Conservation (phyloP, 2,888 invertebrate genomes). For the Auanema sp. region DNA sequence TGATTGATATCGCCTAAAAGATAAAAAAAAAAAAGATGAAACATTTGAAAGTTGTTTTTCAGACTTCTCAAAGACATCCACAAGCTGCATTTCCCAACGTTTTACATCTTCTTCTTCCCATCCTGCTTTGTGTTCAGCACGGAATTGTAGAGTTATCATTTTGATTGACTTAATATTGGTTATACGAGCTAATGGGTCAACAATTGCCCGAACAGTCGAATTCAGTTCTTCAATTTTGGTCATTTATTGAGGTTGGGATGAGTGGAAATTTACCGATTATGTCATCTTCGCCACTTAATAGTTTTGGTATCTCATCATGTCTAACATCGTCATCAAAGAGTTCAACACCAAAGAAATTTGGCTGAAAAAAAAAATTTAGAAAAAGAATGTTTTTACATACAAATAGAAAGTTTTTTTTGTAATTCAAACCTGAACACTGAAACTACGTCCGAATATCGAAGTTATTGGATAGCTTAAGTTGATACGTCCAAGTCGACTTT, state of each 20-base stretch:
- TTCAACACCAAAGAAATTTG: conserved; percentile 57
- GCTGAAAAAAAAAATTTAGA: too few relatives aligned
- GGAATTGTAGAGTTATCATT: conserved; percentile 52
- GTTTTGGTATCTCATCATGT: conserved; percentile 28
- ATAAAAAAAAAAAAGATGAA: not conserved
- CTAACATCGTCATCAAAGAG: conserved; percentile 28
- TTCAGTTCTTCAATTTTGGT: conserved; percentile 2
- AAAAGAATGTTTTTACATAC: not conserved
- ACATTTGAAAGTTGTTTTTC: conserved; percentile 1
- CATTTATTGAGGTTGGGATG: not conserved
- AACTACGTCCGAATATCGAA: conserved; percentile 50
- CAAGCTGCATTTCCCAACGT: conserved; percentile 54
- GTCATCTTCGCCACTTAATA: conserved; percentile 27
- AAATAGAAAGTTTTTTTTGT: too few relatives aligned
- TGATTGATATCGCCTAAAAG: conserved; percentile 45
- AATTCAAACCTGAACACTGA: conserved; percentile 24
- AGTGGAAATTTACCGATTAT: conserved; percentile 6
- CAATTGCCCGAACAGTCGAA: not conserved
- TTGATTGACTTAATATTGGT: conserved; percentile 55
- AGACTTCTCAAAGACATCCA: conserved; percentile 50
- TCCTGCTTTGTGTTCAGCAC: conserved; percentile 53
- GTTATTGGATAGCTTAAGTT: conserved; percentile 55
- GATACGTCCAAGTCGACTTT: conserved; percentile 28
- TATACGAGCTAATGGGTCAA: conserved; percentile 14
- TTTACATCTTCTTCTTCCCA: conserved; percentile 55